Evolutionary conservation across 2,113 vertebrate species (phyloP), one percentile per base, ranked within the genome.

Genomic region (Anas platyrhynchos): DNA sequence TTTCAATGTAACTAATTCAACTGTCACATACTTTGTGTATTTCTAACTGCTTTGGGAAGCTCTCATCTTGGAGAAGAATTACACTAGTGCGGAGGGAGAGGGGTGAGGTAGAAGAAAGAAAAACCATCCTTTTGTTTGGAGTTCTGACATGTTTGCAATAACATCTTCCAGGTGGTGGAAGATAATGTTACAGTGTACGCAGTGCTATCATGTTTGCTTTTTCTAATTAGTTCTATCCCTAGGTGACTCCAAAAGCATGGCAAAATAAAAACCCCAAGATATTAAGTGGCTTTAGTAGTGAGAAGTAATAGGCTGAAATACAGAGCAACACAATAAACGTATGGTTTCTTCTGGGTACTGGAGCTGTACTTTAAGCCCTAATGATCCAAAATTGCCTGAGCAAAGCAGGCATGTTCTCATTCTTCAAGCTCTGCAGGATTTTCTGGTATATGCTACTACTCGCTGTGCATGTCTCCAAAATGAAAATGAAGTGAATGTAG

Each of bases 71-170:
- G 23, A 44, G 77, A 61, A 54, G 58, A 80, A 7, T 17, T 26
- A 11, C 8, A 4, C 2, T 63, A 21, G 25, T 16, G 17, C 8
- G 13, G 26, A 46, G 34, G n/a, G 32, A 86, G 80, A 69, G 12
- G 9, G 9, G 6, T 44, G 22, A 88, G 38, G 20, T 48, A 50
- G 43, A 84, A 63, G 36, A 31, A 26, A 48, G 48, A 34, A 46
- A 75, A 29, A 41, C 5, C 5, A 21, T 23, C 9, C 44, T 66
- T 71, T 82, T 87, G 56, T 59, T 66, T 68, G 54, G 32, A 44
- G 9, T 85, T 83, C 16, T 4, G 10, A 5, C 62, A 68, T 0
- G 0, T 31, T 69, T 65, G 34, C 48, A 52, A 4, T 63, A 65
- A 21, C 43, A 13, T 43, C 62, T 87, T 82, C 48, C 17, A 27